phyloP scores from a whole-genome alignment of 2,888 invertebrate species.

The Lycia hirtaria region DNA sequence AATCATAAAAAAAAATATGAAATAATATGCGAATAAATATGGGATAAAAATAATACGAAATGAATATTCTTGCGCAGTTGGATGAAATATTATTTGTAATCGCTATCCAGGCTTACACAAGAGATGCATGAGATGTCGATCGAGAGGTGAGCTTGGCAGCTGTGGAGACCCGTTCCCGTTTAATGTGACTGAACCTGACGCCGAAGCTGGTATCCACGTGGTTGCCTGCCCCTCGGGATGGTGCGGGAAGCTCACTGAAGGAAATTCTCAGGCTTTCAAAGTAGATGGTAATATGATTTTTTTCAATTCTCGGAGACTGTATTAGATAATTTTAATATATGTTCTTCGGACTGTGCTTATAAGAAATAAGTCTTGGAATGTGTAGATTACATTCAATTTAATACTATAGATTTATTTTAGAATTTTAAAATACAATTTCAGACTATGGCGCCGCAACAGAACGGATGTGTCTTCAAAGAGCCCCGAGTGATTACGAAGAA shows the following conservation, averaged over 20 bases:
- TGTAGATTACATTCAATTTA: too few relatives aligned
- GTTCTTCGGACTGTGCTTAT: too few relatives aligned
- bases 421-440: too few relatives aligned
- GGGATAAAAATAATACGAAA: too few relatives aligned
- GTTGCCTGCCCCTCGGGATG: constrained; percentile 95
- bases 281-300: constrained; percentile 94
- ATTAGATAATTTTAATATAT: too few relatives aligned
- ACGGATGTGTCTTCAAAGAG: constrained; percentile 93
- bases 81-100: background rate
- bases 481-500: constrained; percentile 95
- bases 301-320: too few relatives aligned
- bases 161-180: constrained; percentile 94
- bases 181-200: constrained; percentile 91
- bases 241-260: constrained; percentile 96
- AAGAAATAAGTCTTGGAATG: too few relatives aligned
- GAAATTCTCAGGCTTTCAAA: constrained; percentile 89
- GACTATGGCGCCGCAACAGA: constrained; percentile 95
- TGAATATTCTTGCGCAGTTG: too few relatives aligned
- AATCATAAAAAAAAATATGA: too few relatives aligned
- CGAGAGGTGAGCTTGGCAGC: constrained; percentile 94
- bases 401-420: constrained; percentile 6
- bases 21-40: too few relatives aligned
- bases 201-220: constrained; percentile 89
- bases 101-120: constrained; percentile 86
- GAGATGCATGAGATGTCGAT: constrained; percentile 93